These are phyloP conservation scores for Odontothrips loti DNA, from an alignment of 2,888 invertebrate genomes.

Conservation along the genomic window DNA sequence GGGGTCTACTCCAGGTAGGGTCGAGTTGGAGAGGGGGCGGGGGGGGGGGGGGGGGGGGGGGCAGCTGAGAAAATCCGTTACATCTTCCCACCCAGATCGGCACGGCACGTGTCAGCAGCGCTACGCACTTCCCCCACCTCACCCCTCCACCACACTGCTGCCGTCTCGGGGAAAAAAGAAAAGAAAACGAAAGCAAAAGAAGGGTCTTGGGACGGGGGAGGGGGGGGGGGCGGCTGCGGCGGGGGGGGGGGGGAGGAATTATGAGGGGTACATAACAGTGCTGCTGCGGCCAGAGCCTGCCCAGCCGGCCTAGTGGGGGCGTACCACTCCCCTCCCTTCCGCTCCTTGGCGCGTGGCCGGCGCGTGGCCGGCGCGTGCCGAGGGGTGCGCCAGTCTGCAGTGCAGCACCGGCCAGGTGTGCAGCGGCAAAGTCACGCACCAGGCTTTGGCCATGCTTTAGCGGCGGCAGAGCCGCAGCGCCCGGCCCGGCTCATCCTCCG, in stretches of 20 bases:
- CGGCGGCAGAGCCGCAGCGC: not conserved
- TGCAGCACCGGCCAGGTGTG: conserved; percentile 14
- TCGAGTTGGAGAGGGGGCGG: not conserved
- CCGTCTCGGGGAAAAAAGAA: not conserved
- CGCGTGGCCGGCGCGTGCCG: not conserved
- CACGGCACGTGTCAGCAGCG: too few species aligned
- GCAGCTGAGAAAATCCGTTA: not conserved
- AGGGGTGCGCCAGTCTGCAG: not conserved
- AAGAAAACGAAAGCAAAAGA: conserved; percentile 1
- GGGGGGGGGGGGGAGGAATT: not conserved
- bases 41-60: not conserved
- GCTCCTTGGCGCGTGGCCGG: not conserved
- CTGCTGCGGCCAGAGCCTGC: not conserved
- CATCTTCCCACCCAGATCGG: too few species aligned
- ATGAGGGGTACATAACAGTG: not conserved
- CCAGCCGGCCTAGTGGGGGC: conserved; percentile 18
- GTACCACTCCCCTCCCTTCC: not conserved
- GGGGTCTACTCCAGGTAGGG: too few species aligned
- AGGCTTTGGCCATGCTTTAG: not conserved
- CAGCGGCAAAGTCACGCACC: not conserved
- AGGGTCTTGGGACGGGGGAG: not conserved
- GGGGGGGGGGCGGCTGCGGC: too few species aligned
- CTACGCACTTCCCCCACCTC: not conserved
- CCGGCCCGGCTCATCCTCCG: not conserved
- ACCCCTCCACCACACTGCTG: not conserved